Evolutionary conservation across 2,113 vertebrate species (phyloP).

Genomic region (Carassius gibelio): DNA sequence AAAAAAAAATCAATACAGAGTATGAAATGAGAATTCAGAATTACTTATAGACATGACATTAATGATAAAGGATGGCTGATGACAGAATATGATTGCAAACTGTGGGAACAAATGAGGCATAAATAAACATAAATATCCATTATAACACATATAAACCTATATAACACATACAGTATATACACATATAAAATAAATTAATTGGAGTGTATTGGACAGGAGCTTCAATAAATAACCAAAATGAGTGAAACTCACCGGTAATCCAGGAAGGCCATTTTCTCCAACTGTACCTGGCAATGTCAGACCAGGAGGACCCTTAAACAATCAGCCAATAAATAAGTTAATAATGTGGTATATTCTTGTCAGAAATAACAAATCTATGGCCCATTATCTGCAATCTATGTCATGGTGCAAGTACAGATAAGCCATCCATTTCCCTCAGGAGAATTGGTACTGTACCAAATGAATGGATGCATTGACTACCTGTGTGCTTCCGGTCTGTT

Average conservation of each 20-base stretch:
- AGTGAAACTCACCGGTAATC: constrained; percentile 69
- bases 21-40: constrained; percentile 1
- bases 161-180: no score
- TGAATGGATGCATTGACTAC: not conserved
- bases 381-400: not conserved
- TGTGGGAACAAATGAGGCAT: not conserved
- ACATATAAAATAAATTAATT: not conserved
- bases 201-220: not conserved
- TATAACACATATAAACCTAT: not conserved
- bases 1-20: not conserved
- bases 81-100: not conserved
- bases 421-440: not conserved
- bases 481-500: constrained; percentile 5
- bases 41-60: not conserved
- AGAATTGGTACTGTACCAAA: not conserved
- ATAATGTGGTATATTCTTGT: constrained; percentile 8
- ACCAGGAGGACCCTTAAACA: constrained; percentile 72
- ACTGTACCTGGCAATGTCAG: constrained; percentile 66
- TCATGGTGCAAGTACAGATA: not conserved
- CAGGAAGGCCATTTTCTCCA: constrained; percentile 75
- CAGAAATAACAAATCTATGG: not conserved
- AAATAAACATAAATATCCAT: not conserved
- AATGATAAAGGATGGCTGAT: not conserved
- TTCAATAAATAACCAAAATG: not conserved
- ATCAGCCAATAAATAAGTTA: not conserved